A percentile compares a stretch with the other conserved stretches of the same genome.
Conservation (phyloP, 2,888 invertebrate genomes). For the Osmoderma eremita region DNA sequence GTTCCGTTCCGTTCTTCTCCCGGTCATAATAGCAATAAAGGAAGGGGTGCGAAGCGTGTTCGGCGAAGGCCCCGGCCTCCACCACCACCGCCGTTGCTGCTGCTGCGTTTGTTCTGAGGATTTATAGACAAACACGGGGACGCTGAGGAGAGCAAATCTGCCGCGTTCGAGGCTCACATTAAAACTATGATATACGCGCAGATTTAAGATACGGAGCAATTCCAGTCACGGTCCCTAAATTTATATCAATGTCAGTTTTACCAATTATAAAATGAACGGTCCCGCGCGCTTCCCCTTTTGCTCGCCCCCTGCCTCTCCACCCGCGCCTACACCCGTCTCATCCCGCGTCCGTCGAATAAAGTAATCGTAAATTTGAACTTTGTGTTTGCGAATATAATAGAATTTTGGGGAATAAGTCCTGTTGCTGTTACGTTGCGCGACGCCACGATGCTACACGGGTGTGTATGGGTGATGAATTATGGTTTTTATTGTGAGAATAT, state of each 20-base stretch:
- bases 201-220: slow-evolving; percentile 64
- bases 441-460: no score
- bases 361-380: slow-evolving; percentile 63
- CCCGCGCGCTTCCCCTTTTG: slow-evolving; percentile 40
- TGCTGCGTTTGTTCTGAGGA: slow-evolving; percentile 59
- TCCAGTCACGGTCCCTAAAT: slow-evolving; percentile 65
- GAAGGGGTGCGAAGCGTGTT: slow-evolving; percentile 51
- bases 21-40: slow-evolving; percentile 57
- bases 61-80: slow-evolving; percentile 32
- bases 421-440: no score
- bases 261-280: slow-evolving; percentile 64
- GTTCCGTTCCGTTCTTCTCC: slow-evolving; percentile 30
- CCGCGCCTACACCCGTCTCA: slow-evolving; percentile 37
- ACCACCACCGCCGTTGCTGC: slow-evolving; percentile 48
- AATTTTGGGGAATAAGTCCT: slow-evolving; percentile 53
- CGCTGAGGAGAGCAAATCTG: slow-evolving; percentile 59
- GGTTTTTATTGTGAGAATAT: slow-evolving; percentile 38
- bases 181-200: slow-evolving; percentile 65
- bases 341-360: slow-evolving; percentile 49
- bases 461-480: slow-evolving; percentile 45
- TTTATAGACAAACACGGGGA: slow-evolving; percentile 64
- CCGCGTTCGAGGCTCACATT: slow-evolving; percentile 63
- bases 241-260: slow-evolving; percentile 65
- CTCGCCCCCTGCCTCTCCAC: neutral
- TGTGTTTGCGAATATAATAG: slow-evolving; percentile 62